phyloP scores from a whole-genome alignment of 2,113 vertebrate genomes.

The Dasyornis broadbenti region DNA sequence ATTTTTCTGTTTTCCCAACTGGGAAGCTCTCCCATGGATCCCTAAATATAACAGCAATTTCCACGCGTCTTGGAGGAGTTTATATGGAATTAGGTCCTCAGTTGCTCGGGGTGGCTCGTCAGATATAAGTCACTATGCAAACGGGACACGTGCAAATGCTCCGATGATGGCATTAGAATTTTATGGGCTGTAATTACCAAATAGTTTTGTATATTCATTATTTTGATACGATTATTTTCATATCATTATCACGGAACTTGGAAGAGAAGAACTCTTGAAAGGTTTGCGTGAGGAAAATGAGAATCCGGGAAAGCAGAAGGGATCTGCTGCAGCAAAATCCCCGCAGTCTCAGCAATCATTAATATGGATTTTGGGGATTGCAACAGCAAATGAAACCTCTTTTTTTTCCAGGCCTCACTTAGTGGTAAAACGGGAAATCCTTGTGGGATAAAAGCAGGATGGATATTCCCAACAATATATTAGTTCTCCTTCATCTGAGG shows the following conservation, averaged over 20 bases:
- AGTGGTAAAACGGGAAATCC: neutral
- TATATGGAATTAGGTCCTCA: conserved; percentile 6
- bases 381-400: neutral
- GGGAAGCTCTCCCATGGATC: neutral
- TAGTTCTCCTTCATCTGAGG: neutral
- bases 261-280: neutral
- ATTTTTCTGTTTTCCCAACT: neutral
- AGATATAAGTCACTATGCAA: conserved; percentile 1
- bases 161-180: neutral
- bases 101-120: neutral
- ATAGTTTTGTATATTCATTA: neutral
- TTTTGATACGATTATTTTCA: neutral
- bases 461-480: neutral
- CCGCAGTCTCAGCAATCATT: neutral
- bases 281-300: neutral
- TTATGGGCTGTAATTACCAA: neutral
- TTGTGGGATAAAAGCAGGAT: neutral
- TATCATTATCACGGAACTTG: neutral
- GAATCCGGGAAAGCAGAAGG: neutral
- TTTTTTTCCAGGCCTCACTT: neutral
- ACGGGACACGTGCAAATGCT: neutral
- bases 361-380: neutral
- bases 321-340: neutral
- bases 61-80: neutral
- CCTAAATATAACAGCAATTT: neutral